These are phyloP conservation scores for Gulo gulo DNA, from an alignment of 2,113 vertebrate species.

Conservation along the genomic window DNA sequence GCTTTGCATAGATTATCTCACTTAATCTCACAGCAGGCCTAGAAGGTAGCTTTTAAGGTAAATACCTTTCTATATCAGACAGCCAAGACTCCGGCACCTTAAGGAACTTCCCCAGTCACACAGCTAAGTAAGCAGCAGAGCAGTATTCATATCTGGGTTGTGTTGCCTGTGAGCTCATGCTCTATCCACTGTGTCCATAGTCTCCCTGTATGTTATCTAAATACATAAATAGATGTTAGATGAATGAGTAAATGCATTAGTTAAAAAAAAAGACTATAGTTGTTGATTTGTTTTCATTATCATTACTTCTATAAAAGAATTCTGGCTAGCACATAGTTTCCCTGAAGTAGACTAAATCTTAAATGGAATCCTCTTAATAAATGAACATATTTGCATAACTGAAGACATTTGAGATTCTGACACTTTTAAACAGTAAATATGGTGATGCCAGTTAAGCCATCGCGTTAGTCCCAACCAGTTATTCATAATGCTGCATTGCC, in stretches of 20 bases:
- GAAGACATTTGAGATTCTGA: slow-evolving; percentile 31
- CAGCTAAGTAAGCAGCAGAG: neutral
- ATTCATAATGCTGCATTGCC: neutral
- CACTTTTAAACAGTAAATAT: slow-evolving; percentile 24
- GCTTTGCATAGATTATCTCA: neutral
- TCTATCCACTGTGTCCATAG: neutral
- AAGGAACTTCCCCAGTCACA: neutral
- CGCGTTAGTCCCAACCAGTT: slow-evolving; percentile 3
- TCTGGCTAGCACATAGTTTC: slow-evolving; percentile 5
- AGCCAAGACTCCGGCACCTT: neutral
- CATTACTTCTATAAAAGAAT: slow-evolving; percentile 26
- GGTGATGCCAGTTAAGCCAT: neutral
- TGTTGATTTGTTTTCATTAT: neutral
- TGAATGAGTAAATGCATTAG: neutral
- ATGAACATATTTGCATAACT: slow-evolving; percentile 39
- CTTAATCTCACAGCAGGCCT: neutral
- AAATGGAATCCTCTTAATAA: slow-evolving; percentile 17
- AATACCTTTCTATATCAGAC: neutral
- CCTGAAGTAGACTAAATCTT: neutral
- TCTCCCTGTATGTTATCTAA: neutral
- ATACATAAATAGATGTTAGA: neutral
- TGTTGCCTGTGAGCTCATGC: neutral
- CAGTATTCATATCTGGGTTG: neutral
- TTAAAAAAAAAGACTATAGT: neutral
- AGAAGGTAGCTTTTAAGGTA: neutral